Base-by-base conservation (phyloP, 2,113 vertebrate species). In the Alouatta palliata region DNA sequence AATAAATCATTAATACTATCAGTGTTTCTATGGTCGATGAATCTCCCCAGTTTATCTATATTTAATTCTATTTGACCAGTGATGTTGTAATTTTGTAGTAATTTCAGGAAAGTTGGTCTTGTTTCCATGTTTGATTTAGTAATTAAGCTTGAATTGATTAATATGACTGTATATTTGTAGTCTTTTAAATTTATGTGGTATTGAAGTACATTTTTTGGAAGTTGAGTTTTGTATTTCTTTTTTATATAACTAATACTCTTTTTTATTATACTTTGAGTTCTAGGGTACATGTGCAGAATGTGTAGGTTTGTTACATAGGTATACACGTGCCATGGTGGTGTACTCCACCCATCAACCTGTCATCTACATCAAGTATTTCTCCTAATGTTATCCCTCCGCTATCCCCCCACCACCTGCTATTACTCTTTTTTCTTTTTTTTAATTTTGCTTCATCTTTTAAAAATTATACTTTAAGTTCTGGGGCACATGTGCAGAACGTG, bases 181-280 rank as follows among this genome's bases (percentile, higher is more conserved):
- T 19, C 4, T 79, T 75, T 80, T 2, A 64, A 64, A 80, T 90
- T n/a, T 90, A 92, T 45, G 20, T 73, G 20, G 0, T 6, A 80
- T 88, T 43, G 14, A 96, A 73, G 64, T 40, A 6, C 61, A 11
- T 8, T n/a, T 10, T 52, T 64, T 49, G 30, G 86, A 97, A 97
- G 97, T 96, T 97, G 97, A 97, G 92, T 98, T 98, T 47, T 98
- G 96, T 97, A 97, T 98, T 98, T 98, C 90, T 92, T 97, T 97
- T 97, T 97, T 96, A 92, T 95, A 96, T 96, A 97, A 97, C 84
- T 93, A 81, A 95, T 97, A 97, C 94, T 92, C 97, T 99, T 98
- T 98, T 52, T 52, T 52, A 52, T 52, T 52, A 52, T 52, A 52
- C 52, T 52, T 52, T 52, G 0, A 52, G 52, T 52, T 52, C 16